These are phyloP conservation scores for Leptinotarsa tumamoca DNA, from an alignment of 2,888 invertebrate species.

Conservation along the genomic window DNA sequence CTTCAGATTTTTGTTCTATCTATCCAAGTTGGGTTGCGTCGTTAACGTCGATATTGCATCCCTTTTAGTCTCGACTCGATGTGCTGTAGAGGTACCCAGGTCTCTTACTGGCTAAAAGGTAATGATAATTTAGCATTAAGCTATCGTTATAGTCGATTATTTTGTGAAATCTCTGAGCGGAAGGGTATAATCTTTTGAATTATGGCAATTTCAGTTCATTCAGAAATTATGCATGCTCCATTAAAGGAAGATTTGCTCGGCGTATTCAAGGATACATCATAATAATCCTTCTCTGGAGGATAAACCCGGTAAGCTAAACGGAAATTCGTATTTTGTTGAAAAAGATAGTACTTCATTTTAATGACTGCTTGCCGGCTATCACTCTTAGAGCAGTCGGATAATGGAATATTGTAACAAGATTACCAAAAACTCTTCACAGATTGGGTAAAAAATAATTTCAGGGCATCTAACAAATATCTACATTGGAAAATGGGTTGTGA, in stretches of 20 bases:
- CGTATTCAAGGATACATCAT: constrained; percentile 7
- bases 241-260: constrained; percentile 7
- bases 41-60: constrained; percentile 43
- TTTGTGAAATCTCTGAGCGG: constrained; percentile 30
- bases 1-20: constrained; percentile 39
- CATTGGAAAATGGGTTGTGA: no score
- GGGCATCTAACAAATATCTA: no score
- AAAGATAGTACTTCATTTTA: not conserved
- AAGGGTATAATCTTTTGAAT: constrained; percentile 28
- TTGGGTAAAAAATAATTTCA: no score
- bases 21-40: constrained; percentile 40
- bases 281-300: constrained; percentile 14
- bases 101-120: not conserved
- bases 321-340: not conserved
- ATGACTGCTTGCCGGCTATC: not conserved
- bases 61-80: constrained; percentile 32
- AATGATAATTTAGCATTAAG: constrained; percentile 11
- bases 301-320: not conserved
- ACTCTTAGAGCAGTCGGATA: no score
- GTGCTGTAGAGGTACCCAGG: constrained; percentile 1
- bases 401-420: no score
- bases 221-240: constrained; percentile 26
- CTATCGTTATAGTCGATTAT: constrained; percentile 31
- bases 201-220: constrained; percentile 26
- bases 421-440: no score